Evolutionary conservation across 1,140 invertebrate species (phyloP).

Genomic region (Drosophila lacertosa): DNA sequence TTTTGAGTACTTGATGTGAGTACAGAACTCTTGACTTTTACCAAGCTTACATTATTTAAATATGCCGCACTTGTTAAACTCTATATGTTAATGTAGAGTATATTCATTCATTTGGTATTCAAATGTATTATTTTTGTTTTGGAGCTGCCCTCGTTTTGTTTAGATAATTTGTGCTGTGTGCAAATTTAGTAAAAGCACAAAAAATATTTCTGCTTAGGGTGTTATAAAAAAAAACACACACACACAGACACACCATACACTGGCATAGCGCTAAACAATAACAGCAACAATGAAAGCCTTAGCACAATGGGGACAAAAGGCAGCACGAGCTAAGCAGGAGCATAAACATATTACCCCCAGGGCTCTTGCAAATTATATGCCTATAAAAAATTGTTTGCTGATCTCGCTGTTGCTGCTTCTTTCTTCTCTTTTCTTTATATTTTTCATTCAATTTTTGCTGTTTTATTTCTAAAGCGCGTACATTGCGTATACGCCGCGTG

Average conservation of each 20-base stretch:
- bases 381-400: constrained; percentile 55
- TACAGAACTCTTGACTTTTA: no score
- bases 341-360: constrained; percentile 67
- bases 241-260: constrained; percentile 2
- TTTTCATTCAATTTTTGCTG: constrained; percentile 11
- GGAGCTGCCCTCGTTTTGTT: constrained; percentile 7
- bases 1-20: no score
- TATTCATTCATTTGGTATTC: no score
- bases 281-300: constrained; percentile 8
- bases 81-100: no score
- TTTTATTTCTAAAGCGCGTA: constrained; percentile 12
- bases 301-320: constrained; percentile 20
- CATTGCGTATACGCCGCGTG: constrained; percentile 24
- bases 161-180: constrained; percentile 32
- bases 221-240: constrained; percentile 14
- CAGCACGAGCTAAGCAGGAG: constrained; percentile 28
- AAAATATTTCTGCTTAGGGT: constrained; percentile 33
- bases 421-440: background rate
- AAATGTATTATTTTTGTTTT: background rate
- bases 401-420: constrained; percentile 9
- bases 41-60: no score
- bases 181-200: constrained; percentile 37
- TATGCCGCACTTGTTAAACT: no score
- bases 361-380: constrained; percentile 63
- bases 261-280: constrained; percentile 4